A percentile compares a stretch with the other conserved stretches of the same genome.
phyloP scores from a whole-genome alignment of 2,888 invertebrate species.

The Herminia tarsipennalis region DNA sequence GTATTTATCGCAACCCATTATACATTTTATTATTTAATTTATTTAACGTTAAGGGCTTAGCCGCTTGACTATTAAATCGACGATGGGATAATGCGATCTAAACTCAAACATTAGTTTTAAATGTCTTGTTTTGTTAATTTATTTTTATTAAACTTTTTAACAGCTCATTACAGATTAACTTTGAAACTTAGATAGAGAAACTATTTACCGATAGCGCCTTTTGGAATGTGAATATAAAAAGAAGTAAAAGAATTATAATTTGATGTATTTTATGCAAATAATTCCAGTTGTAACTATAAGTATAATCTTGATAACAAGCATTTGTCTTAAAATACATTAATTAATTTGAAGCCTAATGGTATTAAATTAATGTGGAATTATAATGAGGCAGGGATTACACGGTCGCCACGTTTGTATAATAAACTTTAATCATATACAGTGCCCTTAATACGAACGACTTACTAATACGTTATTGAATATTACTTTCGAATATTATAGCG shows the following conservation, averaged over 20 bases:
- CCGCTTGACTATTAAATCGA: slow-evolving; percentile 82
- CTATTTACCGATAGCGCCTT: slow-evolving; percentile 12
- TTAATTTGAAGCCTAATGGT: slow-evolving; percentile 62
- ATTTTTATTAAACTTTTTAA: slow-evolving; percentile 48
- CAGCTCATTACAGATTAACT: slow-evolving; percentile 33
- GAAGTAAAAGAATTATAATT: slow-evolving; percentile 33
- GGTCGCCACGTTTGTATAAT: slow-evolving; percentile 53
- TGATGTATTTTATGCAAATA: slow-evolving; percentile 51
- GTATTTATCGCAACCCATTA: slow-evolving; percentile 83
- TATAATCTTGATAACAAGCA: slow-evolving; percentile 63
- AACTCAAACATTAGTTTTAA: slow-evolving; percentile 73
- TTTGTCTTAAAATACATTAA: slow-evolving; percentile 71
- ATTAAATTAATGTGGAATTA: slow-evolving; percentile 69
- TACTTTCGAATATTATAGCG: slow-evolving; percentile 35
- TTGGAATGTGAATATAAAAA: slow-evolving; percentile 9
- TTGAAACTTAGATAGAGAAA: slow-evolving; percentile 20
- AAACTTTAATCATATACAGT: slow-evolving; percentile 49
- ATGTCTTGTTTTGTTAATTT: slow-evolving; percentile 64
- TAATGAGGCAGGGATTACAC: slow-evolving; percentile 66
- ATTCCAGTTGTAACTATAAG: slow-evolving; percentile 49
- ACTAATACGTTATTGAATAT: slow-evolving; percentile 18
- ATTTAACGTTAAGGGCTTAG: slow-evolving; percentile 81
- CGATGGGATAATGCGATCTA: slow-evolving; percentile 76
- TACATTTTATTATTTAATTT: slow-evolving; percentile 85
- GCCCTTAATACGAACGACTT: slow-evolving; percentile 34